phyloP scores from a whole-genome alignment of 2,797 vertebrate genomes.

The Ambastaia sidthimunki region DNA sequence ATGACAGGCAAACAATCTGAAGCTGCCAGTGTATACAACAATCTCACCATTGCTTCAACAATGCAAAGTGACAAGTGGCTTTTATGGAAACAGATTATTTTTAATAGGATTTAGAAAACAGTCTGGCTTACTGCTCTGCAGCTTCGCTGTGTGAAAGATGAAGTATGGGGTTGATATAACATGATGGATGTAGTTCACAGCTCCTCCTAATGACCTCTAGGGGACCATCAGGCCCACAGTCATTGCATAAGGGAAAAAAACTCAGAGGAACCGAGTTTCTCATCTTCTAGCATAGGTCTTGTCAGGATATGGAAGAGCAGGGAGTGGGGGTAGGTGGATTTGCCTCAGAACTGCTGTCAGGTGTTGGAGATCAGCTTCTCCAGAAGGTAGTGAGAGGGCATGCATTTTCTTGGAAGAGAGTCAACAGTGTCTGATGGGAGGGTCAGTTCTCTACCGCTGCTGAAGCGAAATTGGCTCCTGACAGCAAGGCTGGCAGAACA shows the following conservation, averaged over 20 bases:
- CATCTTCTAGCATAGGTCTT: background rate
- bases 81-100: conserved; percentile 22
- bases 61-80: conserved; percentile 22
- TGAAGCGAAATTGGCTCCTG: conserved; percentile 14
- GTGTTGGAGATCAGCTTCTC: conserved; percentile 16
- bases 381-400: conserved; percentile 35
- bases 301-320: conserved; percentile 19
- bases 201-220: conserved; percentile 38
- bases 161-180: conserved; percentile 31
- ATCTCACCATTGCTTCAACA: conserved; percentile 17
- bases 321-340: background rate
- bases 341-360: conserved; percentile 31
- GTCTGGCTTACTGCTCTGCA: conserved; percentile 9
- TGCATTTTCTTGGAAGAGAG: conserved; percentile 25
- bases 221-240: conserved; percentile 6
- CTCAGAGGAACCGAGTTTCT: background rate
- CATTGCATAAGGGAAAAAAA: conserved; percentile 3
- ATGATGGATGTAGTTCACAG: conserved; percentile 30
- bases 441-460: conserved; percentile 30
- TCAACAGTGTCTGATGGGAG: conserved; percentile 44
- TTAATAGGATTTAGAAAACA: conserved; percentile 25
- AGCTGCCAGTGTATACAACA: conserved; percentile 13
- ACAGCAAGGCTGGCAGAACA: conserved; percentile 14
- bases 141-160: conserved; percentile 4
- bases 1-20: conserved; percentile 29